Conservation (phyloP, 1,140 invertebrate genomes). For the Zaprionus nigranus region DNA sequence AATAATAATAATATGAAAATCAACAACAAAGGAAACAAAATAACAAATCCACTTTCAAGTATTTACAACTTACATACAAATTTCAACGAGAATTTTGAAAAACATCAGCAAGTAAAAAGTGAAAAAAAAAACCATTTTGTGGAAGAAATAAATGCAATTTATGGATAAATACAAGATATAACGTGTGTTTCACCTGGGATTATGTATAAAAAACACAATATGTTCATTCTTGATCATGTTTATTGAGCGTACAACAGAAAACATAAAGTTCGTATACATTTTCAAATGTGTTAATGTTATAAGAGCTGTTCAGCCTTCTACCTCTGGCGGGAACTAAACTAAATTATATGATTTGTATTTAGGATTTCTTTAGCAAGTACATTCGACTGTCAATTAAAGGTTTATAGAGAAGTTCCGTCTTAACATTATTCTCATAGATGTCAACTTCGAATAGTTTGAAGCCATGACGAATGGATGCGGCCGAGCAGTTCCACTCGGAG, state of each 20-base stretch:
- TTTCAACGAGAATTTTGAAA: conserved; percentile 76
- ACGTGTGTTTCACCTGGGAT: background rate
- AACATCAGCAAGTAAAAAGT: conserved; percentile 32
- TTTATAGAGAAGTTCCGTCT: conserved; percentile 42
- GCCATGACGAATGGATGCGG: background rate
- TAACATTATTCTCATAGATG: conserved; percentile 33
- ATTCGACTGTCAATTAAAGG: conserved; percentile 50
- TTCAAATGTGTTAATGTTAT: conserved; percentile 14
- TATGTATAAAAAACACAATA: background rate
- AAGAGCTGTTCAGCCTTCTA: background rate
- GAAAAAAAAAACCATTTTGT: conserved; percentile 57
- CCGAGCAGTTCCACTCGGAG: conserved; percentile 1
- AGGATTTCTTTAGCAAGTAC: conserved; percentile 12
- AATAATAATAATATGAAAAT: conserved; percentile 46
- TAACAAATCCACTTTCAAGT: conserved; percentile 72
- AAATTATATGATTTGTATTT: background rate
- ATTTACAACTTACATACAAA: conserved; percentile 80
- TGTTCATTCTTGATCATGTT: background rate
- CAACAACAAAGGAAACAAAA: conserved; percentile 40
- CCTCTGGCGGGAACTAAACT: background rate
- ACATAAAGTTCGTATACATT: conserved; percentile 21
- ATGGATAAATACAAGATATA: conserved; percentile 68
- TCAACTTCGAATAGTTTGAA: conserved; percentile 55
- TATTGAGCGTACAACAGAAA: background rate
- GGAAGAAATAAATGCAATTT: conserved; percentile 82